Evolutionary conservation across 2,113 vertebrate genomes (phyloP).

Genomic region (Antigone vipio): DNA sequence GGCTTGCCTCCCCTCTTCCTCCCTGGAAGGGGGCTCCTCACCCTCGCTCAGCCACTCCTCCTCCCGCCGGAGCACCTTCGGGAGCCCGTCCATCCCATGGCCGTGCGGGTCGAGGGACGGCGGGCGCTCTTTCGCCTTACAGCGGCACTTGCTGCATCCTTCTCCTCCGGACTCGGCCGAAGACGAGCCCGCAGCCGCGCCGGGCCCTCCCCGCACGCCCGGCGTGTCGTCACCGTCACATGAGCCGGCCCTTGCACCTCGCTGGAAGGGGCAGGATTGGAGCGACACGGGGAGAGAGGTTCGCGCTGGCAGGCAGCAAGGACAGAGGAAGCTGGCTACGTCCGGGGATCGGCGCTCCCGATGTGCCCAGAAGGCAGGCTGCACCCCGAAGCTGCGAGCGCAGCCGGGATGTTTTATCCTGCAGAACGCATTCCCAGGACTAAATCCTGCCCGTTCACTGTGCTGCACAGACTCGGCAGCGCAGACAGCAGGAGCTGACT

Average conservation of each 20-base stretch:
- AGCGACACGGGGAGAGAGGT: not conserved
- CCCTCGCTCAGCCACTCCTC: not conserved
- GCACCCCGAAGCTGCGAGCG: not conserved
- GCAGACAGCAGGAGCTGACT: not conserved
- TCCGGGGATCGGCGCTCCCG: accelerated
- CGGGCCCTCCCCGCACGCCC: constrained; percentile 9
- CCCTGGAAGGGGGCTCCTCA: not conserved
- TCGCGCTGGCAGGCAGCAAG: not conserved
- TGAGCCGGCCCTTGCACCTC: constrained; percentile 55
- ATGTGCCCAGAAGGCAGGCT: accelerated
- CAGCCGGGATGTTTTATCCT: accelerated
- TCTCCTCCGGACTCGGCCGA: not conserved
- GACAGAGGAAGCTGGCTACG: not conserved
- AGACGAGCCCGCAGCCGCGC: not conserved
- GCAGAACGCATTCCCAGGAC: accelerated
- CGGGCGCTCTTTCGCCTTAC: not conserved
- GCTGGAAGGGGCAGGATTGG: constrained; percentile 38
- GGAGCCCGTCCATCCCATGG: not conserved
- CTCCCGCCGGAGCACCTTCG: accelerated
- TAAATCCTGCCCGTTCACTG: accelerated
- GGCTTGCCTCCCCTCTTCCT: not conserved
- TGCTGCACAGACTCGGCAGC: accelerated
- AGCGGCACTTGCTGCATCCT: constrained; percentile 14
- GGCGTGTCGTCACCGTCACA: constrained; percentile 68
- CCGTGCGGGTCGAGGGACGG: not conserved